Evolutionary conservation across 53 echinoderm and acorn worm species (phyloP).

Genomic region (Pentamera pediparva): DNA sequence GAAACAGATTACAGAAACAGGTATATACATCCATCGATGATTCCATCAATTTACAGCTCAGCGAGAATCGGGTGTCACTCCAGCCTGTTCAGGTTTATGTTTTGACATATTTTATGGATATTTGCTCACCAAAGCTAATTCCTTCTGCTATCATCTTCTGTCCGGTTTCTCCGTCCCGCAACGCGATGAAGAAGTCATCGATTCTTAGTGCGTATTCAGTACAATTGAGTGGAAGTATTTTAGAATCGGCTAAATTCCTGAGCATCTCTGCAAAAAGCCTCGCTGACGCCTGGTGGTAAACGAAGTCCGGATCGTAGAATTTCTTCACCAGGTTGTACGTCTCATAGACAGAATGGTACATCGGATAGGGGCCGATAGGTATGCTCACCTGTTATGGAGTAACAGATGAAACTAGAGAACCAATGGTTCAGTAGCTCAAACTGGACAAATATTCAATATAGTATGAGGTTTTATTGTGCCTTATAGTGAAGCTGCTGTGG

Average conservation of each 20-base stretch:
- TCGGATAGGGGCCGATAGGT: conserved; percentile 51
- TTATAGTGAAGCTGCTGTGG: no score
- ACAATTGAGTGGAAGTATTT: conserved; percentile 64
- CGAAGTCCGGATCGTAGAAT: conserved; percentile 68
- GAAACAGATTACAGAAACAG: no score
- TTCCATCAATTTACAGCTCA: no score
- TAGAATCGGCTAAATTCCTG: conserved; percentile 60
- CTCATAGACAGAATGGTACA: conserved; percentile 84
- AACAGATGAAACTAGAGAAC: neutral
- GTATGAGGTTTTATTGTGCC: no score
- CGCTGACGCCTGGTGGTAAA: conserved; percentile 54
- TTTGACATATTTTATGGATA: neutral
- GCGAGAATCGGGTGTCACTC: no score
- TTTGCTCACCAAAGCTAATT: conserved; percentile 48
- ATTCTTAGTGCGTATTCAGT: conserved; percentile 60
- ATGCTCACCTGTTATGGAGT: conserved; percentile 10
- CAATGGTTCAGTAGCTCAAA: neutral
- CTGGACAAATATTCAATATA: neutral
- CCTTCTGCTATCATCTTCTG: conserved; percentile 47
- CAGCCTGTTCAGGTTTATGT: no score
- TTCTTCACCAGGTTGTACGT: conserved; percentile 60
- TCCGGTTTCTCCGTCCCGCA: conserved; percentile 47
- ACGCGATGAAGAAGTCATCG: conserved; percentile 40
- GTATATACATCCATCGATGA: no score
- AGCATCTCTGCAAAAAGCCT: conserved; percentile 62